Evolutionary conservation across 2,888 invertebrate genomes (phyloP), one percentile per base, ranked within the genome.

Genomic region (Epinotia ramella): DNA sequence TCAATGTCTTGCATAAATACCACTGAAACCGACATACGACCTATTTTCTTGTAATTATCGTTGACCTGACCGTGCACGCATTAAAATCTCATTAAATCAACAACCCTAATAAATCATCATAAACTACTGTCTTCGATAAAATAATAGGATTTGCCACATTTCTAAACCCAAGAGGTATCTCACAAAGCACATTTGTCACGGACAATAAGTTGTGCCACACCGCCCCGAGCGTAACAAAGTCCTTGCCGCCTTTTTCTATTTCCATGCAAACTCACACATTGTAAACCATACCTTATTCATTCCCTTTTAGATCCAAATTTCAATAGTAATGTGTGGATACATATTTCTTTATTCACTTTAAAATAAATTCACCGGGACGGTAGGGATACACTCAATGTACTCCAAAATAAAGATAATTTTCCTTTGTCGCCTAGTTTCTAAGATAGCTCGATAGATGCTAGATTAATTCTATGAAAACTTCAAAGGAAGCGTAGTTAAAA

Each of bases 141-240:
- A 76, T 76, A 76, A 72, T 72, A 72, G 76, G 76, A 76, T 76
- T 76, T 67, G 76, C 71, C 76, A 67, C 67, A 72, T 76, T 76
- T 76, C 76, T 72, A 67, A 72, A 44, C 76, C 76, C 71, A 63
- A 75, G 71, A 71, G 75, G 75, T 75, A 75, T 67, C 71, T 71
- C 71, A 76, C 78, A 78, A 69, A 77, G 77, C 59, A 62, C 70
- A 86, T 88, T 86, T 79, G 86, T 81, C 80, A 86, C 83, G 84
- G 84, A 80, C 82, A 82, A 83, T 87, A 82, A 85, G 84, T 81
- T 81, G 66, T 69, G 65, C 80, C 78, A 82, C 84, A 73, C 64
- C 77, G 75, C 75, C 75, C 70, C 70, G 33, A 13, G 70, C 70
- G 65, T 71, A 66, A 46, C 57, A 72, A 68, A 69, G 72, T 65